phyloP scores from a whole-genome alignment of 2,888 invertebrate species.

The Amblyteles armatorius region DNA sequence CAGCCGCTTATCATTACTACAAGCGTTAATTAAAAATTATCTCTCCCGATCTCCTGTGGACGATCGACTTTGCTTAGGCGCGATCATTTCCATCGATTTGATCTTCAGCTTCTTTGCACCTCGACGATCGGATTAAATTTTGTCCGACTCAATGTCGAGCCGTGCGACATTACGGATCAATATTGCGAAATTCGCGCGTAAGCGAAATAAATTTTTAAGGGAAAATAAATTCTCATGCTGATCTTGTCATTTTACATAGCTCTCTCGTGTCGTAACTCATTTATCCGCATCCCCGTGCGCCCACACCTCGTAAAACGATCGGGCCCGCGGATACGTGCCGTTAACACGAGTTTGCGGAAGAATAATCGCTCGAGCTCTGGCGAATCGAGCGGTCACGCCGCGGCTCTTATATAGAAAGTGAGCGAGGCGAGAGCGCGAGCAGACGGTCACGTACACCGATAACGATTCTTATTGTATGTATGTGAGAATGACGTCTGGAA shows the following conservation, averaged over 20 bases:
- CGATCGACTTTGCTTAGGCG: not conserved
- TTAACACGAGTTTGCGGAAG: constrained; percentile 37
- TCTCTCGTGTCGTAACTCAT: not conserved
- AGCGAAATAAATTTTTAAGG: not conserved
- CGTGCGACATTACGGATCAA: not conserved
- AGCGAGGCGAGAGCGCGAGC: constrained; percentile 1
- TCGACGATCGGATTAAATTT: too few species aligned
- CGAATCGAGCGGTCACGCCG: constrained; percentile 50
- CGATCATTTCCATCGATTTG: not conserved
- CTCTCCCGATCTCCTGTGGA: not conserved
- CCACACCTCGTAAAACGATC: constrained; percentile 26
- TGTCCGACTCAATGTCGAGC: too few species aligned
- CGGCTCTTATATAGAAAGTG: constrained; percentile 45
- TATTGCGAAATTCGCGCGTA: not conserved
- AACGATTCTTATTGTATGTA: constrained; percentile 23
- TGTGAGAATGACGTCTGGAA: constrained; percentile 62
- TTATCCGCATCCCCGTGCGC: not conserved
- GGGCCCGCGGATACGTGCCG: constrained; percentile 4
- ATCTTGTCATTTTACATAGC: constrained; percentile 2
- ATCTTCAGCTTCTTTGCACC: not conserved
- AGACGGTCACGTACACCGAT: constrained; percentile 46
- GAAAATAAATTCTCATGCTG: constrained; percentile 14
- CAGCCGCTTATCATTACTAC: constrained; percentile 74
- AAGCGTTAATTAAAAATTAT: not conserved
- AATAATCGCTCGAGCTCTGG: constrained; percentile 47